Evolutionary conservation across 2,888 invertebrate species (phyloP).

Genomic region (Sarcophaga caerulescens): DNA sequence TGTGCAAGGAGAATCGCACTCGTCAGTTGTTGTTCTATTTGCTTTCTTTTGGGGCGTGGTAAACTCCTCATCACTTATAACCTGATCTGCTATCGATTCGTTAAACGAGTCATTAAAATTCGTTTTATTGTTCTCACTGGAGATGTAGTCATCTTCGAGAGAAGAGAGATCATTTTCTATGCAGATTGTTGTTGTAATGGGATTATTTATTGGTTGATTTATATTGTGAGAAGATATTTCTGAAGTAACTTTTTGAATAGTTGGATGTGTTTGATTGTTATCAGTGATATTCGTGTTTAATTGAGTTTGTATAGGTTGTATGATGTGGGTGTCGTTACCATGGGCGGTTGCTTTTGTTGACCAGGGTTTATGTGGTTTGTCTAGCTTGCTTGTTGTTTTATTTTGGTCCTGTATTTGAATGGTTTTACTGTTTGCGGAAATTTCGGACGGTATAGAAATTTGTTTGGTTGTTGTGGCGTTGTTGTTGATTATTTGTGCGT

Average conservation of each 20-base stretch:
- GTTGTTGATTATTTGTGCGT: background rate
- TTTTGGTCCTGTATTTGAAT: background rate
- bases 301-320: background rate
- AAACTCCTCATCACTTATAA: background rate
- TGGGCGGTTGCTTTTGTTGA: background rate
- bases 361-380: background rate
- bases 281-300: background rate
- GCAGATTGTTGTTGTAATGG: background rate
- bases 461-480: background rate
- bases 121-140: background rate
- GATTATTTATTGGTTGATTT: background rate
- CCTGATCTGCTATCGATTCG: background rate
- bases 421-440: background rate
- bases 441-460: background rate
- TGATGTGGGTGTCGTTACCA: background rate
- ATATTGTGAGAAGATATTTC: background rate
- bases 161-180: background rate
- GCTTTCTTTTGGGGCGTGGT: background rate
- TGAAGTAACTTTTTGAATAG: background rate
- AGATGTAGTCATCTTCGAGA: background rate
- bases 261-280: background rate
- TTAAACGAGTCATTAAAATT: background rate
- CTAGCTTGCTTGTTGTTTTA: background rate
- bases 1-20: constrained; percentile 9
- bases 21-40: background rate